Percentiles rank a stretch among this genome's conserved stretches.
phyloP scores from a whole-genome alignment of 1,140 invertebrate species.

The Drosophila pallidifrons region DNA sequence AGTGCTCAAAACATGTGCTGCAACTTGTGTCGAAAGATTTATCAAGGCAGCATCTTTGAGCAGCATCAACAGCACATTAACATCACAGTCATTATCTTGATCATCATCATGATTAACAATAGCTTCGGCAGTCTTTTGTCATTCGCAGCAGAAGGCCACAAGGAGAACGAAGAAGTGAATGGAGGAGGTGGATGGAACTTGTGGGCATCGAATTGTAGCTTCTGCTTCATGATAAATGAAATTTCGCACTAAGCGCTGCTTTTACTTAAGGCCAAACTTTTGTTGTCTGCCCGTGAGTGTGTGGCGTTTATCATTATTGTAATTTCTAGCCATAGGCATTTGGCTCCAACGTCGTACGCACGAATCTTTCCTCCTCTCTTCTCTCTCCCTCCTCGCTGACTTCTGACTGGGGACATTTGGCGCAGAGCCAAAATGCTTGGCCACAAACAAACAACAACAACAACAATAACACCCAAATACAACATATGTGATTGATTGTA shows the following conservation, averaged over 20 bases:
- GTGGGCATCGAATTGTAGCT: conserved; percentile 20
- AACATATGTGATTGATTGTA: conserved; percentile 80
- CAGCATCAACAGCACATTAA: conserved; percentile 7
- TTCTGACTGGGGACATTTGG: conserved; percentile 38
- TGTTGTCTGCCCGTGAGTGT: conserved; percentile 24
- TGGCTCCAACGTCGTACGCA: conserved; percentile 55
- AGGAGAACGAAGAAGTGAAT: neutral
- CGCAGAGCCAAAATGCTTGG: conserved; percentile 51
- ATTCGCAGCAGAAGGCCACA: conserved; percentile 48
- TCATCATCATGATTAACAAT: conserved; percentile 63
- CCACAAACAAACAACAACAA: conserved; percentile 35
- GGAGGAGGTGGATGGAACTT: neutral
- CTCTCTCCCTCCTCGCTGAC: too few relatives aligned
- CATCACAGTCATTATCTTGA: conserved; percentile 45
- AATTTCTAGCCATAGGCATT: conserved; percentile 60
- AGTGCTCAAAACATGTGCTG: conserved; percentile 73
- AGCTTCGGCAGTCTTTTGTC: conserved; percentile 65
- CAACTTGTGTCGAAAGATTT: conserved; percentile 58
- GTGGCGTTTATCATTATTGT: conserved; percentile 69
- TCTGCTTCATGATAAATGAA: conserved; percentile 72
- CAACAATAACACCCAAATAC: conserved; percentile 40
- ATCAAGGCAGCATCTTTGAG: conserved; percentile 34
- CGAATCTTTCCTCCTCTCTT: conserved; percentile 25
- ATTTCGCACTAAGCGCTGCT: conserved; percentile 62
- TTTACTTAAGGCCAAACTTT: conserved; percentile 66